Percentiles rank a stretch among this genome's conserved stretches.
phyloP scores from a whole-genome alignment of 2,797 vertebrate genomes.

The Danio aesculapii region DNA sequence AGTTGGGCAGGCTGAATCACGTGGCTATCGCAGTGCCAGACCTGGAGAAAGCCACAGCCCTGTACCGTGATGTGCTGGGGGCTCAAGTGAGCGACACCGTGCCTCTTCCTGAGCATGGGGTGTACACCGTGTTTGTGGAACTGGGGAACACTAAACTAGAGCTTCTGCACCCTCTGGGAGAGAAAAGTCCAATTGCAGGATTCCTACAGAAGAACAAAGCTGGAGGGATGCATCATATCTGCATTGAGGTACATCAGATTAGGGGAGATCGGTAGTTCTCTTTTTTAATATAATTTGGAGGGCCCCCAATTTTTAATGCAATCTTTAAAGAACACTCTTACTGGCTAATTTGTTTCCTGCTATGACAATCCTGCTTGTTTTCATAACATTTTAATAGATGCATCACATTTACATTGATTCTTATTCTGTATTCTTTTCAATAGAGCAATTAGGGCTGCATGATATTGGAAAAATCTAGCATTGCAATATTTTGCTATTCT shows the following conservation, averaged over 20 bases:
- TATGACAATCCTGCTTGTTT: not conserved
- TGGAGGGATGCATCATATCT: constrained; percentile 97
- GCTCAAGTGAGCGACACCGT: constrained; percentile 87
- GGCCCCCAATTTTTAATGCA: not conserved
- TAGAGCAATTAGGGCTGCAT: no score
- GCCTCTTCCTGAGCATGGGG: constrained; percentile 91
- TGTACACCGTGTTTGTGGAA: constrained; percentile 94
- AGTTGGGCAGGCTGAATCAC: constrained; percentile 92
- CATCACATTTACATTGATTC: not conserved
- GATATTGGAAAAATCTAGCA: no score
- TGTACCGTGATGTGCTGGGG: constrained; percentile 90
- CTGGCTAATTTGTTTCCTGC: not conserved
- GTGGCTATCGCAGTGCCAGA: constrained; percentile 94
- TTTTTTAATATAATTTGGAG: no score
- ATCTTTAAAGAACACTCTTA: not conserved
- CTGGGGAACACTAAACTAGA: constrained; percentile 96
- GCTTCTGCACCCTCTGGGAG: constrained; percentile 92
- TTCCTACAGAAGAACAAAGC: constrained; percentile 94
- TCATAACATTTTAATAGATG: not conserved
- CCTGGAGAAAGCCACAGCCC: constrained; percentile 85
- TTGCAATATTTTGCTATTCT: no score
- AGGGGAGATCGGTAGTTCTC: not conserved
- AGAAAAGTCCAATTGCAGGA: constrained; percentile 88
- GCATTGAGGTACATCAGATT: constrained; percentile 89
- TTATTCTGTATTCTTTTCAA: not conserved